These are phyloP conservation scores for Acanthosepion lycidas DNA, from an alignment of 2,888 invertebrate genomes.

Conservation along the genomic window DNA sequence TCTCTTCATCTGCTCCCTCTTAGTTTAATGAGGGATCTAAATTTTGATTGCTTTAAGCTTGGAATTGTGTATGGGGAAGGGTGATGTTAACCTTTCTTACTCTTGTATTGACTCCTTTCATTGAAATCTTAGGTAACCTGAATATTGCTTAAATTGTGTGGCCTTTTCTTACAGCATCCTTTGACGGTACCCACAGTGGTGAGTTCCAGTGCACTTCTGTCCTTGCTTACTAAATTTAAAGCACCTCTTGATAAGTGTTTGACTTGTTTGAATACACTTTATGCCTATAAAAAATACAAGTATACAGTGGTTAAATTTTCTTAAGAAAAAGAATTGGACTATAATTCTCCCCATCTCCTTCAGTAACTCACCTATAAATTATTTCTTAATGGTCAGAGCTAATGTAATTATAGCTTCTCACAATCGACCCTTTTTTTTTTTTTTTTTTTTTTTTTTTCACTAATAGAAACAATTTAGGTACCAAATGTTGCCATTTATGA, in stretches of 20 bases:
- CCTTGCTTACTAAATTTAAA: background rate
- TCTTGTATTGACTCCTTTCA: background rate
- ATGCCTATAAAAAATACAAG: background rate
- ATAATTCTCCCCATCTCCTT: no score
- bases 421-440: no score
- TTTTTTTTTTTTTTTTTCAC: no score
- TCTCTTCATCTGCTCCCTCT: background rate
- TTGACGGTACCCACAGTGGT: background rate
- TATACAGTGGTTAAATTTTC: no score
- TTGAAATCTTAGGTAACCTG: background rate
- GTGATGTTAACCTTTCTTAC: background rate
- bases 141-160: slow-evolving; percentile 4
- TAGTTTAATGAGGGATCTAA: background rate
- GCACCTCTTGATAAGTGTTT: background rate
- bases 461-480: no score
- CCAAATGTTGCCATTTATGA: no score
- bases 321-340: no score
- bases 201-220: background rate
- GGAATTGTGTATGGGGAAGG: no score
- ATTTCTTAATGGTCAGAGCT: no score
- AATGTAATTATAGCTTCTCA: no score
- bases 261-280: background rate
- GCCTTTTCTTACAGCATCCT: background rate
- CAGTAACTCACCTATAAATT: no score
- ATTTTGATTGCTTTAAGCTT: background rate